Percentiles rank a stretch among this genome's conserved stretches.
Evolutionary conservation across 2,888 invertebrate species (phyloP).

Genomic region (Mamestra brassicae): DNA sequence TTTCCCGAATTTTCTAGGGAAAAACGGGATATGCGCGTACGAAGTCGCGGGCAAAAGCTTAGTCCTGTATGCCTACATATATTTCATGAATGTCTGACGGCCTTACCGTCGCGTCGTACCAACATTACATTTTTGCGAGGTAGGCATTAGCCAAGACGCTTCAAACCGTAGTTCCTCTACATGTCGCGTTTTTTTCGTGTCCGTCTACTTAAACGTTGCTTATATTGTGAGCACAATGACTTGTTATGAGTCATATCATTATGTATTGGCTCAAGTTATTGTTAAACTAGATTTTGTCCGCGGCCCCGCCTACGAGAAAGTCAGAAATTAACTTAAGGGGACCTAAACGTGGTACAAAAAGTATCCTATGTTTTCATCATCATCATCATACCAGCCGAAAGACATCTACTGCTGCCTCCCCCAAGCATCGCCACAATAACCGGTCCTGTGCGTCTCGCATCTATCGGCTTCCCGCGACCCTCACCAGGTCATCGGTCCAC

Average conservation of each 20-base stretch:
- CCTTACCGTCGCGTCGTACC: slow-evolving; percentile 15
- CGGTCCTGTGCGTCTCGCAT: too few species aligned
- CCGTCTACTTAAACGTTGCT: background rate
- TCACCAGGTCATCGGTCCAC: too few species aligned
- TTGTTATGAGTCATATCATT: slow-evolving; percentile 1
- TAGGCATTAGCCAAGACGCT: slow-evolving; percentile 27
- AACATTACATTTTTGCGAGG: background rate
- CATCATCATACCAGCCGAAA: too few species aligned
- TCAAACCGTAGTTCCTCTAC: slow-evolving; percentile 30
- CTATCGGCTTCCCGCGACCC: too few species aligned
- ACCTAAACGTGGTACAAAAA: too few species aligned
- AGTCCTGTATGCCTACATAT: background rate
- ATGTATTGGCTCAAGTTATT: slow-evolving; percentile 11
- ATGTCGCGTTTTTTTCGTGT: slow-evolving; percentile 9
- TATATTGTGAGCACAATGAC: background rate
- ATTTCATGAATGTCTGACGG: background rate
- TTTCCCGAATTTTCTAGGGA: too few species aligned
- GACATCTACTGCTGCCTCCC: too few species aligned
- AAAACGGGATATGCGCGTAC: too few species aligned
- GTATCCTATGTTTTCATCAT: too few species aligned
- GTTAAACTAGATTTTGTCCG: background rate
- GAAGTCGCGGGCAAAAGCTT: too few species aligned
- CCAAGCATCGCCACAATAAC: too few species aligned
- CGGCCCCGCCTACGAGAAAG: background rate
- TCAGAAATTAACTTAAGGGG: background rate